Evolutionary conservation across 2,888 invertebrate genomes (phyloP).

Genomic region (Patella depressa): DNA sequence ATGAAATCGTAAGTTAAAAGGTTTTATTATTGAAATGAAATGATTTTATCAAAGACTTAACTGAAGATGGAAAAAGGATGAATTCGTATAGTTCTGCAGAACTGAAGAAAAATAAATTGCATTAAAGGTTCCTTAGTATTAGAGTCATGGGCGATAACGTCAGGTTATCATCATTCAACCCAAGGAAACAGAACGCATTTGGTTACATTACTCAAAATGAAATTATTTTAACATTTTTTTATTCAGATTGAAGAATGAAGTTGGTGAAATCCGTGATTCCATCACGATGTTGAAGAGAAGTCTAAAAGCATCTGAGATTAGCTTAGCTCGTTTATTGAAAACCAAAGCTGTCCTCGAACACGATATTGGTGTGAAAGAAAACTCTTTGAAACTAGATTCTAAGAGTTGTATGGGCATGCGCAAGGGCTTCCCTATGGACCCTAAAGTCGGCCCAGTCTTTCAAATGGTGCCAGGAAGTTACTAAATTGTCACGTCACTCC

Average conservation of each 20-base stretch:
- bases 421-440: conserved; percentile 82
- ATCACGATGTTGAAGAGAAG: conserved; percentile 85
- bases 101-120: too few relatives aligned
- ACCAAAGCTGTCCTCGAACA: conserved; percentile 86
- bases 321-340: conserved; percentile 77
- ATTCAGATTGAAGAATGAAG: conserved; percentile 84
- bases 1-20: conserved; percentile 79
- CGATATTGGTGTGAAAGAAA: conserved; percentile 87
- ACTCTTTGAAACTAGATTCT: conserved; percentile 89
- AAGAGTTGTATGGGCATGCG: conserved; percentile 93
- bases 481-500: too few relatives aligned
- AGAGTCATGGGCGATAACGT: too few relatives aligned
- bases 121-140: too few relatives aligned
- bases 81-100: too few relatives aligned
- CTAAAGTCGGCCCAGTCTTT: conserved; percentile 67
- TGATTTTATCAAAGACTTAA: too few relatives aligned
- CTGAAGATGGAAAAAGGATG: too few relatives aligned
- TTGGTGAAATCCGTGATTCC: conserved; percentile 85
- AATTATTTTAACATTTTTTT: too few relatives aligned
- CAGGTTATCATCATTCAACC: too few relatives aligned
- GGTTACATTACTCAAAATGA: too few relatives aligned
- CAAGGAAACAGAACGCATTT: too few relatives aligned
- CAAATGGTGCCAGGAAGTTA: conserved; percentile 45
- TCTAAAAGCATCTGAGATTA: conserved; percentile 75
- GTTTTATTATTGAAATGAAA: neutral